These are phyloP conservation scores for Fregata magnificens DNA, from an alignment of 2,113 vertebrate genomes.

Conservation along the genomic window DNA sequence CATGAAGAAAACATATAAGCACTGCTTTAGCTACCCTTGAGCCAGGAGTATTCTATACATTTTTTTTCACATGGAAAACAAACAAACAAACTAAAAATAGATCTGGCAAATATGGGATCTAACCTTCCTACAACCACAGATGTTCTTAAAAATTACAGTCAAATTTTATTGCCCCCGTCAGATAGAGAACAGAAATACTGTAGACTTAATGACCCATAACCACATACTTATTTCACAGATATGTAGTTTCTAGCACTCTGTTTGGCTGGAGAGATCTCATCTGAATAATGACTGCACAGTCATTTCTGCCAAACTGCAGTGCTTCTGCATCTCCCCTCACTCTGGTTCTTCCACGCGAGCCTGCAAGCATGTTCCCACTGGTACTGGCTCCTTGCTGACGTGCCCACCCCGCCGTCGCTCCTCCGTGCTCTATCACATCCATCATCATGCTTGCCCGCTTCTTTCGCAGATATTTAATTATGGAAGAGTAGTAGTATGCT, in stretches of 20 bases:
- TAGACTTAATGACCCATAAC: background rate
- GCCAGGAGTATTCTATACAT: background rate
- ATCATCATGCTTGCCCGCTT: background rate
- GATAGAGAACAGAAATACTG: background rate
- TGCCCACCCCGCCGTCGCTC: background rate
- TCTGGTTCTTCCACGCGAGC: background rate
- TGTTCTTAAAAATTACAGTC: background rate
- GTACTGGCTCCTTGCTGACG: background rate
- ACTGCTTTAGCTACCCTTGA: background rate
- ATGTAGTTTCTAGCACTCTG: background rate
- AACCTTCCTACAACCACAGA: background rate
- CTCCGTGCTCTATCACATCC: background rate
- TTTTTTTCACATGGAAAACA: background rate
- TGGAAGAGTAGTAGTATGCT: background rate
- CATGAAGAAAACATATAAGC: background rate
- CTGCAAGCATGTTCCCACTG: accelerated
- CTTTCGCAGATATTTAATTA: background rate
- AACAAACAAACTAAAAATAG: background rate
- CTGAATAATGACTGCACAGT: background rate
- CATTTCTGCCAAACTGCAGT: background rate
- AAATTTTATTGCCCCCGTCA: background rate
- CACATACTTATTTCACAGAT: background rate
- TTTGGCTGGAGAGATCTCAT: slow-evolving; percentile 27
- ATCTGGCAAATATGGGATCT: background rate
- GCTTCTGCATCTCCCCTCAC: background rate